phyloP scores from a whole-genome alignment of 2,797 vertebrate species.

The Artibeus jamaicensis region DNA sequence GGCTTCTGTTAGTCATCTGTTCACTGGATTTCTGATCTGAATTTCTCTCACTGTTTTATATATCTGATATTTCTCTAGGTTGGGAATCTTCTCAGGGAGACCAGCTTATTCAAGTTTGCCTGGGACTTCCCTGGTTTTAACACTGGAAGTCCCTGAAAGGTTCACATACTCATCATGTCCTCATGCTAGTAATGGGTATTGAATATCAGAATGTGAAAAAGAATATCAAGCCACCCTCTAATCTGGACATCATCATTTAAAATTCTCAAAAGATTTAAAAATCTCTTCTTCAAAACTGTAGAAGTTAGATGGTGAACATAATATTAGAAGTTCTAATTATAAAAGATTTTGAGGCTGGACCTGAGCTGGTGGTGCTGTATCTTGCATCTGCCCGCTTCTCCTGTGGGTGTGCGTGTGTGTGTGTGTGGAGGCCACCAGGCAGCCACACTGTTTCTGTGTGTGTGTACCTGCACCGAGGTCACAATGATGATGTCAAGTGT shows the following conservation, averaged over 20 bases:
- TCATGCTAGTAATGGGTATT: neutral
- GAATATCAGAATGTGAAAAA: neutral
- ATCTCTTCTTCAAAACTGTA: neutral
- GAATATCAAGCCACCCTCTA: neutral
- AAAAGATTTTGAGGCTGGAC: too few relatives aligned
- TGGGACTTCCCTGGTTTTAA: neutral
- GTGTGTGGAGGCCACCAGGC: too few relatives aligned
- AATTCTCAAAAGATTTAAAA: neutral
- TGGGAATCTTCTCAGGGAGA: neutral
- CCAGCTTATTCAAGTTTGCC: neutral
- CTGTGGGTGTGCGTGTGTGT: too few relatives aligned
- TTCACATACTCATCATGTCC: neutral
- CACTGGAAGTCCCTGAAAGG: neutral
- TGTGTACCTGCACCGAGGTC: too few relatives aligned
- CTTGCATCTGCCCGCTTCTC: too few relatives aligned
- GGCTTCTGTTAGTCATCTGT: constrained; percentile 7
- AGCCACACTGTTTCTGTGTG: too few relatives aligned
- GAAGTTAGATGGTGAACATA: neutral
- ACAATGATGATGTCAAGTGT: too few relatives aligned
- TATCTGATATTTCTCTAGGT: neutral
- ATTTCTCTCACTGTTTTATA: neutral
- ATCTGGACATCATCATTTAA: neutral
- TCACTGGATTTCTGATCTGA: constrained; percentile 4
- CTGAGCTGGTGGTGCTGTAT: too few relatives aligned
- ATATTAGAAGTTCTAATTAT: neutral